Percentiles rank a stretch among this genome's conserved stretches.
Evolutionary conservation across 2,888 invertebrate genomes (phyloP).

Genomic region (Caenorhabditis uteleia): DNA sequence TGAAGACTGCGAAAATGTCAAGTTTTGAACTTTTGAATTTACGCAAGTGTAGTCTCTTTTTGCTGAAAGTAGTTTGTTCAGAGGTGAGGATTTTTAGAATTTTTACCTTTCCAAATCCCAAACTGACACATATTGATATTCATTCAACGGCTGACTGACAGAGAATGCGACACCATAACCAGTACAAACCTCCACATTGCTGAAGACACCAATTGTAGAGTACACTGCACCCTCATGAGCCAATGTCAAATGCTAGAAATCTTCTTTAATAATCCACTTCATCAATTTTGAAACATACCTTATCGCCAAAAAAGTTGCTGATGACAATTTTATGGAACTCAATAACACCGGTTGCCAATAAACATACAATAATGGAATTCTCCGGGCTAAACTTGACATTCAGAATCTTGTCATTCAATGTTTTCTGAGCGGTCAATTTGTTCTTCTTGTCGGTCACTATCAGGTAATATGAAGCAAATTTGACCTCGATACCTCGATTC

Average conservation of each 20-base stretch:
- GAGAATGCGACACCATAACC: constrained; percentile 24
- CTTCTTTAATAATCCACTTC: neutral
- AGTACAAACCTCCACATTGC: constrained; percentile 10
- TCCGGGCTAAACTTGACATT: neutral
- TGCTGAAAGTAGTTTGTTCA: neutral
- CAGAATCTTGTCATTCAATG: constrained; percentile 2
- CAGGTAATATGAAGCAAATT: too few species aligned
- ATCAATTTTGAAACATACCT: constrained; percentile 6
- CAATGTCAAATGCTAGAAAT: neutral
- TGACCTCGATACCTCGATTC: too few species aligned
- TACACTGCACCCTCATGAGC: constrained; percentile 15
- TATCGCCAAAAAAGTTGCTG: neutral
- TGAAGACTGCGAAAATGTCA: constrained; percentile 22
- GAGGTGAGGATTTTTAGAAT: neutral
- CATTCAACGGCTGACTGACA: neutral
- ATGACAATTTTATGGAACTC: constrained; percentile 17
- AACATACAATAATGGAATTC: constrained; percentile 5
- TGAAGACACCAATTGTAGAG: constrained; percentile 5
- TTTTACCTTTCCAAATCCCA: constrained; percentile 24
- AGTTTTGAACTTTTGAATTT: neutral
- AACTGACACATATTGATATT: constrained; percentile 13
- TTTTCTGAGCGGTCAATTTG: constrained; percentile 6
- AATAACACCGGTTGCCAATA: constrained; percentile 17
- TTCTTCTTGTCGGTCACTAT: neutral
- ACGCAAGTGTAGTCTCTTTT: too few species aligned